Conservation (phyloP, 2,113 vertebrate genomes). For the Embiotoca jacksoni region DNA sequence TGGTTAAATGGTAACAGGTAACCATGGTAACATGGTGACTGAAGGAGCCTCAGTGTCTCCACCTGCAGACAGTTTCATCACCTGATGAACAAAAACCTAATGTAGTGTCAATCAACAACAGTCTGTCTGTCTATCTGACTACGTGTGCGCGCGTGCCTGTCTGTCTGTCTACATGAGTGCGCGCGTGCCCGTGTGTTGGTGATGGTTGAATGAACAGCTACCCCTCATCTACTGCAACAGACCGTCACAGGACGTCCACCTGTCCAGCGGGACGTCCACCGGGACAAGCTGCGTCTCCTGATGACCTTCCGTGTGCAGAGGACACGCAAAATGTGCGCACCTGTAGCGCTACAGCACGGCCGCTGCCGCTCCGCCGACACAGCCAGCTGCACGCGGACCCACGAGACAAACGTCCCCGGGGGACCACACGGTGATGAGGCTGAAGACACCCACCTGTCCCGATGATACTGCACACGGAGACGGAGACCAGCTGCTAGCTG, state of each 20-base stretch:
- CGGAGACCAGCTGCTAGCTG: conserved; percentile 6
- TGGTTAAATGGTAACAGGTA: no score
- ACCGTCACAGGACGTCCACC: no score
- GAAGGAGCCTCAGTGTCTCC: no score
- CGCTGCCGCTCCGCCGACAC: neutral
- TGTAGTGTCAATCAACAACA: no score
- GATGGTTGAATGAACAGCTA: neutral
- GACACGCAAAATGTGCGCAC: conserved; percentile 28
- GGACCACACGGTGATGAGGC: neutral
- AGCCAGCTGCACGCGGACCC: neutral
- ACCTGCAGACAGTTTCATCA: no score
- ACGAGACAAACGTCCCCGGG: neutral
- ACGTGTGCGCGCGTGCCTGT: no score
- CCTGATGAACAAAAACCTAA: no score
- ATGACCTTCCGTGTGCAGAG: conserved; percentile 37
- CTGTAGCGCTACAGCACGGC: conserved; percentile 46
- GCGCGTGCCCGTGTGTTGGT: neutral
- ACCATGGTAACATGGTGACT: no score
- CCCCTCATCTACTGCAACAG: no score
- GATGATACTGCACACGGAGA: no score
- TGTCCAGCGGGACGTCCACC: no score
- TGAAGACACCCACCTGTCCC: conserved; percentile 37
- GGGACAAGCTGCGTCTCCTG: neutral
- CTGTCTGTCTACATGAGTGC: neutral
- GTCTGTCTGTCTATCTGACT: no score